These are phyloP conservation scores for Neodiprion pinetum DNA, from an alignment of 1,140 invertebrate species.

Conservation along the genomic window DNA sequence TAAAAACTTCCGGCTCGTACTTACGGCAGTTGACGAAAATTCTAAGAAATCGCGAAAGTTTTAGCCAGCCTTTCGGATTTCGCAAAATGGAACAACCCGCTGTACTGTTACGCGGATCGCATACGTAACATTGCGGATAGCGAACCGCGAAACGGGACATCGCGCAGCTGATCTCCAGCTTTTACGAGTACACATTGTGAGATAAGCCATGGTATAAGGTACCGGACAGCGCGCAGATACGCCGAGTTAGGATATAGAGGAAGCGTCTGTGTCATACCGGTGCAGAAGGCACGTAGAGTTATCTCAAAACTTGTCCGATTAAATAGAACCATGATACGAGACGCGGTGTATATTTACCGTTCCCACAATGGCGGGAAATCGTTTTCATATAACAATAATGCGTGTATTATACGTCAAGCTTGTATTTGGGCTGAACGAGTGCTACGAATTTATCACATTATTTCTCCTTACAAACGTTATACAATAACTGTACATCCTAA, in stretches of 20 bases:
- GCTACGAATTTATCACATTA: background rate
- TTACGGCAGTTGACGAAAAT: too few relatives aligned
- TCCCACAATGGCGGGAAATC: background rate
- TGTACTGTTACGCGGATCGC: too few relatives aligned
- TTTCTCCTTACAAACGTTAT: background rate
- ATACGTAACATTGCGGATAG: too few relatives aligned
- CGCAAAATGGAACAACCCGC: too few relatives aligned
- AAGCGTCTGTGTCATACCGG: too few relatives aligned
- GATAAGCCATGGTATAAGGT: background rate
- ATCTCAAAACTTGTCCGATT: background rate
- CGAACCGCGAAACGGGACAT: background rate
- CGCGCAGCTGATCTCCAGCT: slow-evolving; percentile 4
- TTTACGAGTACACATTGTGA: background rate
- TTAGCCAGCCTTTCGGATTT: too few relatives aligned
- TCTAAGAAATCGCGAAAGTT: too few relatives aligned
- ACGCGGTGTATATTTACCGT: background rate
- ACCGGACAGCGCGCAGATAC: too few relatives aligned
- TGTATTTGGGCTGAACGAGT: too few relatives aligned
- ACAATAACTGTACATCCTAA: background rate
- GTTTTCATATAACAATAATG: background rate
- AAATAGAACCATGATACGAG: background rate
- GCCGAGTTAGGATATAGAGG: too few relatives aligned
- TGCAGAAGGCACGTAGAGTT: background rate
- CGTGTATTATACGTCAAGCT: background rate
- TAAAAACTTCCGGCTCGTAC: too few relatives aligned